Conservation (phyloP, 2,797 vertebrate species). For the Centroberyx gerrardi region DNA sequence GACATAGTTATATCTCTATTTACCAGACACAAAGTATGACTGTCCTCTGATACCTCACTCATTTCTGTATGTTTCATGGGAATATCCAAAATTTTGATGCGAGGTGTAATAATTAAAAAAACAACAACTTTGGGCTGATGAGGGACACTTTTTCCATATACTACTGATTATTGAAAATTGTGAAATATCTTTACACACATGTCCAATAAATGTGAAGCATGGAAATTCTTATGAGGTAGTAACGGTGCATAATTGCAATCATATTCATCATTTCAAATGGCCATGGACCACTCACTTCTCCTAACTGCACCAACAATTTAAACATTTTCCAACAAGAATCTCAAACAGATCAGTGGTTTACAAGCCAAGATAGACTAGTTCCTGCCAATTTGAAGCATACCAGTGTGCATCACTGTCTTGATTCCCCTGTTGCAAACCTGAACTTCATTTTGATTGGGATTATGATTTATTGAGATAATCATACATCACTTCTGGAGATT, state of each 20-base stretch:
- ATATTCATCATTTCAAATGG: no score
- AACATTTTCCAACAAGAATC: not conserved
- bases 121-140: slow-evolving; percentile 22
- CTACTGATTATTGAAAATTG: slow-evolving; percentile 68
- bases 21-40: not conserved
- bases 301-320: no score
- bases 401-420: slow-evolving; percentile 13
- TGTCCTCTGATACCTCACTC: slow-evolving; percentile 4
- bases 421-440: not conserved
- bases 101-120: slow-evolving; percentile 26
- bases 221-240: slow-evolving; percentile 8
- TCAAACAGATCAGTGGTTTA: not conserved
- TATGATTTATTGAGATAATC: no score
- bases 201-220: slow-evolving; percentile 61
- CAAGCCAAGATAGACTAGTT: not conserved
- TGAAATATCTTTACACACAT: slow-evolving; percentile 30
- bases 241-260: not conserved
- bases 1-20: slow-evolving; percentile 8
- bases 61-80: not conserved
- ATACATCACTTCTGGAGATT: no score
- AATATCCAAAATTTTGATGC: slow-evolving; percentile 22
- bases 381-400: slow-evolving; percentile 12
- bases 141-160: slow-evolving; percentile 33
- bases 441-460: no score
- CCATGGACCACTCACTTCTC: no score